Base-by-base conservation (phyloP, 1,140 invertebrate genomes). In the Zaprionus capensis region DNA sequence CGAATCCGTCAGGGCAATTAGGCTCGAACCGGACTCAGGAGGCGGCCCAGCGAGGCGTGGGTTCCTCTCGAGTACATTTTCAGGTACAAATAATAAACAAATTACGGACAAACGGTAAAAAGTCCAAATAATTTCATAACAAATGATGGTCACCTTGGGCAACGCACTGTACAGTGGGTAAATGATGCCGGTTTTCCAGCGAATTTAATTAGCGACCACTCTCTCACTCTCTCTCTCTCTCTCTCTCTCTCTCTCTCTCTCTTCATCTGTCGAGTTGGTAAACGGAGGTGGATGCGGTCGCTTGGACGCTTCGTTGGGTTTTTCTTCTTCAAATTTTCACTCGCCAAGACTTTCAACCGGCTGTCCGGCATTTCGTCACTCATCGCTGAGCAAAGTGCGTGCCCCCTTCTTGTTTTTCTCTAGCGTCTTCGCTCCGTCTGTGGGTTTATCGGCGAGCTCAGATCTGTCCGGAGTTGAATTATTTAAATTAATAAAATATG, bases 401-500 rank as follows among this genome's bases (percentile, higher is more conserved):
- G 15, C 22, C 58, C 24, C 41, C 31, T 28, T 44, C 22, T 44
- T 31, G 12, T 24, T 15, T 31, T 24, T 20, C 31, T 63, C 41
- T 51, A 46, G 17, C 49, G 20, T 38, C 62, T 59, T 17, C 51
- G 24, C 9, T 12, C 12, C 20, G 24, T 51, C 46, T 46, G 15
- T 36, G 38, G 22, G n/a, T 61, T 80, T 90, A 90, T 90, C 85
- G 57, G 53, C 9, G 7, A 17, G 58, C 68, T 72, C 75, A 59
- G 72, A 91, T 90, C 85, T 70, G 28, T 24, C 31, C 51, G 65
- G 72, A 84, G 63, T 78, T 90, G 85, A 88, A 77, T 80, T 91
- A 90, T 90, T 90, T 90, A 90, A 90, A 90, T 90, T 90, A 85
- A 90, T 90, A 90, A 90, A 90, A 90, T 90, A 90, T 90, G 85